These are phyloP conservation scores for Episyrphus balteatus DNA, from an alignment of 1,140 invertebrate genomes.

Conservation along the genomic window DNA sequence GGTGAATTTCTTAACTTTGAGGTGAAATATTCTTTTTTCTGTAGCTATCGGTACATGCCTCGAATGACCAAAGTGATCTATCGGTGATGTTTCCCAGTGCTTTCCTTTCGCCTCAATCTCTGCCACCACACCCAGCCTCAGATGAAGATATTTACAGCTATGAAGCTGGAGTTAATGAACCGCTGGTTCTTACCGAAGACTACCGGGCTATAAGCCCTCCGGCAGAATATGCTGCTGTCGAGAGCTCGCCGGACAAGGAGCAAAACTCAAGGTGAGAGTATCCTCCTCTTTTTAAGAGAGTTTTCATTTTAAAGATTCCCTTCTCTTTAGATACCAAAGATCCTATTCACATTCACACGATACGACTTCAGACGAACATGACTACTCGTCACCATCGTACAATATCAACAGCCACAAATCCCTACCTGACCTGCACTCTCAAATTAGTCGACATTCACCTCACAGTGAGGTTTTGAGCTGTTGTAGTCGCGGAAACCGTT, in stretches of 20 bases:
- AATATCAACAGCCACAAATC: constrained; percentile 69
- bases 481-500: constrained; percentile 34
- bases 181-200: constrained; percentile 37
- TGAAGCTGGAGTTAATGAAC: constrained; percentile 20
- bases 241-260: constrained; percentile 31
- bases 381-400: constrained; percentile 47
- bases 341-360: constrained; percentile 57
- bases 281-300: not conserved
- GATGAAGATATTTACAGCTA: constrained; percentile 19
- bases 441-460: constrained; percentile 45
- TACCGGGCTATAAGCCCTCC: constrained; percentile 50
- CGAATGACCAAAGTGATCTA: constrained; percentile 3
- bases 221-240: constrained; percentile 46
- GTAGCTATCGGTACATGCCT: constrained; percentile 10
- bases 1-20: too few species aligned
- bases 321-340: constrained; percentile 33
- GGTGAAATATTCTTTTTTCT: constrained; percentile 10
- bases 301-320: not conserved
- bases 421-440: constrained; percentile 66
- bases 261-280: constrained; percentile 21
- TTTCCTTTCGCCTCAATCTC: constrained; percentile 29
- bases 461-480: constrained; percentile 35
- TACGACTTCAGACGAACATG: constrained; percentile 32
- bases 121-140: constrained; percentile 17
- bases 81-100: constrained; percentile 22